These are phyloP conservation scores for Apolygus lucorum DNA, from an alignment of 1,140 invertebrate genomes.

Conservation along the genomic window DNA sequence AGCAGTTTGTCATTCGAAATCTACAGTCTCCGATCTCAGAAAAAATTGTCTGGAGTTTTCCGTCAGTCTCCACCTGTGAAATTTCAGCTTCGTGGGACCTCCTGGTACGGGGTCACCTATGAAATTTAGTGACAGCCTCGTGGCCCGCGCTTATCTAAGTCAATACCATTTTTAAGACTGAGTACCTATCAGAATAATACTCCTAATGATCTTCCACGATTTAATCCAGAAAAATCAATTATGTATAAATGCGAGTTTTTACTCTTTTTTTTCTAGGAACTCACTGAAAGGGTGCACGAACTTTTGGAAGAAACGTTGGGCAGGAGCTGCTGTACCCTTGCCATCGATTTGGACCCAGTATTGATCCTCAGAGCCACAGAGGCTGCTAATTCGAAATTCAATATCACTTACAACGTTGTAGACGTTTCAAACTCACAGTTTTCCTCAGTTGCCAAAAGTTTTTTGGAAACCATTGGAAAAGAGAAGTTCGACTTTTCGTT, in stretches of 20 bases:
- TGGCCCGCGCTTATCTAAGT: background rate
- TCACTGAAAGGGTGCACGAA: conserved; percentile 39
- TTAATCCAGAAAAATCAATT: conserved; percentile 26
- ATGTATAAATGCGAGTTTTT: no score
- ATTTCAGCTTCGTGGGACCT: no score
- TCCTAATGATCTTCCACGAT: conserved; percentile 14
- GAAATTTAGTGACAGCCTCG: background rate
- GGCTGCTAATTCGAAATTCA: conserved; percentile 37
- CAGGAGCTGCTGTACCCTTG: conserved; percentile 51
- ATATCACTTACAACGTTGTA: conserved; percentile 47
- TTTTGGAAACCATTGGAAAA: conserved; percentile 54
- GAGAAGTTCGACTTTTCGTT: conserved; percentile 63
- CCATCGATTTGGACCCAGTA: conserved; percentile 61
- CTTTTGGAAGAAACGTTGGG: conserved; percentile 39
- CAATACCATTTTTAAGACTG: background rate
- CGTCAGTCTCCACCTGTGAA: no score
- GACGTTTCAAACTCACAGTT: conserved; percentile 26
- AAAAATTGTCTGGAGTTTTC: no score
- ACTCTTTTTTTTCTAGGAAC: conserved; percentile 46
- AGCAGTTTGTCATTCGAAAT: no score
- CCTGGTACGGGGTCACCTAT: background rate
- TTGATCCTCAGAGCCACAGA: conserved; percentile 57
- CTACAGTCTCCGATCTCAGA: no score
- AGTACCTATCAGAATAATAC: background rate
- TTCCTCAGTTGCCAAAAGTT: background rate